Base-by-base conservation (phyloP, 2,888 invertebrate species). In the Lithodes maja region DNA sequence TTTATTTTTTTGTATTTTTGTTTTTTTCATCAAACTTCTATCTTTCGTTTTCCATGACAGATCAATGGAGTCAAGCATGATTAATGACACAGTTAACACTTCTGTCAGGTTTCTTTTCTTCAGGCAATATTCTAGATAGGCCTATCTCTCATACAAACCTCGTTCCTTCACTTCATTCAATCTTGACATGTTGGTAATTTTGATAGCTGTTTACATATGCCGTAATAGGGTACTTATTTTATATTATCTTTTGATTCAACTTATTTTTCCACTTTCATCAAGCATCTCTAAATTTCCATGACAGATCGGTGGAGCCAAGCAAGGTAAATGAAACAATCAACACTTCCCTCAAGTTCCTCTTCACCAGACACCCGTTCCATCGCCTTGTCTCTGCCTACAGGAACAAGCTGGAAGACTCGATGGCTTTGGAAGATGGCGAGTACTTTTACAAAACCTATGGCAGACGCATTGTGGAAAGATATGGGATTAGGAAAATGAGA, bases 321-420 rank as follows among this genome's bases (percentile, higher is more conserved):
- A 61, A 54, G 33, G 69, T 86, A 74, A 86, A 90, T 54, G 1
- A 71, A 54, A 90, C 90, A 15, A 52, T 90, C n/a, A 54, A 61
- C 7, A 1, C 79, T 2, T 85, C 85, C 55, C 17, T 80, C 61
- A 90, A 86, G 75, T 90, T 86, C 81, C 86, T 90, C 74, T 85
- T 90, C 55, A 81, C 84, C 9, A 55, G 90, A 15, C 90, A 90
- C 55, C 90, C 90, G 12, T 81, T 90, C 61, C 83, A 88, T 61
- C 83, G 90, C 50, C 78, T 90, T 49, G 90, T 90, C 79, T 90
- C 90, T 12, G 90, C 90, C 49, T 90, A 83, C 86, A 85, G 90
- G 80, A 88, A 90, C 84, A 90, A 90, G 17, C 88, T 90, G 79
- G 90, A 90, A 55, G 78, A 83, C 61, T 86, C 86, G 5, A 53